phyloP scores from a whole-genome alignment of 1,140 invertebrate genomes.

The Drosophila parabipectinata region DNA sequence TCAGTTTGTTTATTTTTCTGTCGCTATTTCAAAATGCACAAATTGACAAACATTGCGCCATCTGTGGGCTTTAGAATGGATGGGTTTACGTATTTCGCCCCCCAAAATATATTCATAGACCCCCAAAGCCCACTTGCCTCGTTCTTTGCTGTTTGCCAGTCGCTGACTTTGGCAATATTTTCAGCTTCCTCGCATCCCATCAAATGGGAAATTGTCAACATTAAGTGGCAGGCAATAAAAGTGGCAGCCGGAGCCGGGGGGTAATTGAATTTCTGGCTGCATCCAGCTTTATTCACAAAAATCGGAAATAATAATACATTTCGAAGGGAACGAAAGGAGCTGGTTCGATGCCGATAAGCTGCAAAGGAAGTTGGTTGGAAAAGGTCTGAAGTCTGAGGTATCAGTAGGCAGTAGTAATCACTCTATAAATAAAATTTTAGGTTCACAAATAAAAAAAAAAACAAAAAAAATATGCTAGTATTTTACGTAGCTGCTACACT shows the following conservation, averaged over 20 bases:
- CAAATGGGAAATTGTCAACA: slow-evolving; percentile 82
- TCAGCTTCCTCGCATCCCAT: slow-evolving; percentile 41
- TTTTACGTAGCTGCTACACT: too few species aligned
- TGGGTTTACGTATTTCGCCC: slow-evolving; percentile 53
- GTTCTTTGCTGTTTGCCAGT: slow-evolving; percentile 24
- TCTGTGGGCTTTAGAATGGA: slow-evolving; percentile 21
- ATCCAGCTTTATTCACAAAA: slow-evolving; percentile 74
- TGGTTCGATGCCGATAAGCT: slow-evolving; percentile 61
- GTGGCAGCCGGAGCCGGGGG: slow-evolving; percentile 8
- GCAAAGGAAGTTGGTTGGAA: slow-evolving; percentile 21
- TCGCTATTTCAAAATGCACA: slow-evolving; percentile 55
- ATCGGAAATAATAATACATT: slow-evolving; percentile 77
- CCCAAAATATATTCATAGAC: slow-evolving; percentile 15
- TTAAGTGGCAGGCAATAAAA: slow-evolving; percentile 68
- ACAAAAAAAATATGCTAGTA: too few species aligned
- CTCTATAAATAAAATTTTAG: too few species aligned
- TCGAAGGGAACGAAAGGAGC: slow-evolving; percentile 20
- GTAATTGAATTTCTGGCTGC: slow-evolving; percentile 78
- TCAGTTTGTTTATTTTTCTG: slow-evolving; percentile 70
- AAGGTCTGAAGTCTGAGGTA: too few species aligned
- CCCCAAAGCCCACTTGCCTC: slow-evolving; percentile 3
- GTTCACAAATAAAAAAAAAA: too few species aligned
- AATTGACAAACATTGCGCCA: slow-evolving; percentile 78
- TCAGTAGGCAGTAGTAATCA: too few species aligned
- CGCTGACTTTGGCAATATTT: slow-evolving; percentile 70